Evolutionary conservation across 2,888 invertebrate genomes (phyloP), one percentile per base, ranked within the genome.

Genomic region (Smittia aterrima): DNA sequence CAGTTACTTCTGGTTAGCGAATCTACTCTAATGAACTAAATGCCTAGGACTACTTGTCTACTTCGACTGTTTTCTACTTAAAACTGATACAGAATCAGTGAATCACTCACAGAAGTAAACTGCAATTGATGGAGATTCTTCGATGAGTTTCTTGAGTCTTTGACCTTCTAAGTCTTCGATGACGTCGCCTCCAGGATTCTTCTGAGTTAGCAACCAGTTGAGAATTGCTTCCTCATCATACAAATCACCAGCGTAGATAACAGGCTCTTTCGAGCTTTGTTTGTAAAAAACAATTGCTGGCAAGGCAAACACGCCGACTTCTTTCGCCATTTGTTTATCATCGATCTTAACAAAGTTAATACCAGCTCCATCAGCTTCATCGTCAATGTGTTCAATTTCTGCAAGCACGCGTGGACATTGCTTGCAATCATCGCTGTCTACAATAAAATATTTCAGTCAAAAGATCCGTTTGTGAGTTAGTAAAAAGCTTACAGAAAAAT

Each of bases 391-490:
- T 80, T 95, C 95, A 77, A 95, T 91, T 82, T 95, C 95, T 41
- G 88, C 86, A 78, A 95, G 85, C 25, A 95, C 95, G 80, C 91
- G 88, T 77, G 92, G 92, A 81, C 95, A 96, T 83, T 95, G 95
- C 84, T 95, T 95, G 85, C 95, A 95, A 84, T 95, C 95, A 86
- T 92, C 92, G 86, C 94, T 94, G 86, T 95, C 95, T 95, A 85
- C 84, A 88, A 88, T 66, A 2, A 38, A 20, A 38, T 38, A 24
- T 62, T 25, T 24, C 74, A 62, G 13, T n/a, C 7, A 62, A 22
- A 53, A 75, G 73, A 64, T 75, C 20, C 38, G 38, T 38, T 38
- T 38, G 9, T 38, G 6, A 38, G 9, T 38, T 75, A 74, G 77
- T 6, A 68, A 74, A 66, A 64, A 64, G 88, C 92, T 90, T 86